Percentiles rank a stretch among this genome's conserved stretches.
These are phyloP conservation scores for Ochotona princeps DNA, from an alignment of 2,113 vertebrate species.

Conservation along the genomic window DNA sequence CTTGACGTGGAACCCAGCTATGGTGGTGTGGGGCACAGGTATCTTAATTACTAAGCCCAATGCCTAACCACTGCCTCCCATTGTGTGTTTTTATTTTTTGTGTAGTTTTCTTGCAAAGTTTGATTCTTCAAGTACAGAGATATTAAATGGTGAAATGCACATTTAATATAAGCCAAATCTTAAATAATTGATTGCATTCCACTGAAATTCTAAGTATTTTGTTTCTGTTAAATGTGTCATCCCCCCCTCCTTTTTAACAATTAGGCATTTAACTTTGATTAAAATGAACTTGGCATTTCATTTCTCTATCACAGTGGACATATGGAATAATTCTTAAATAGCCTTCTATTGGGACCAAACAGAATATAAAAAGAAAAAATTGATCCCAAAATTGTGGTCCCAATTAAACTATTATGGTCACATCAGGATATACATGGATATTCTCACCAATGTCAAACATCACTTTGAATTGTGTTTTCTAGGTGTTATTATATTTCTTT, in stretches of 20 bases:
- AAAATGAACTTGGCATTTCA: conserved; percentile 62
- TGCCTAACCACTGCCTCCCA: background rate
- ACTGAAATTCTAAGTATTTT: conserved; percentile 68
- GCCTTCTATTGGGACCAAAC: background rate
- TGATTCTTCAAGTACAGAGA: conserved; percentile 63
- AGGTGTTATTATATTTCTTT: conserved; percentile 1
- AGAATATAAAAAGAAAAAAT: conserved; percentile 32
- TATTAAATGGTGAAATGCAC: conserved; percentile 58
- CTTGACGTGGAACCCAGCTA: too few species aligned
- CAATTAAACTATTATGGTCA: background rate
- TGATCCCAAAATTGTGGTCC: background rate
- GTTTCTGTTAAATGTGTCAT: conserved; percentile 60
- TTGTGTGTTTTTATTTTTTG: conserved; percentile 45
- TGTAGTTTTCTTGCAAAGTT: background rate
- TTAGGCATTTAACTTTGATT: conserved; percentile 38
- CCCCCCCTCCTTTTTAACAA: conserved; percentile 4
- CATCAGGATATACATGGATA: background rate
- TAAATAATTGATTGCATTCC: conserved; percentile 72
- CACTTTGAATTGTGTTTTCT: background rate
- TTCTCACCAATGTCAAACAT: background rate
- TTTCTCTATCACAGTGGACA: background rate
- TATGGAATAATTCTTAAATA: conserved; percentile 36
- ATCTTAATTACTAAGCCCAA: too few species aligned
- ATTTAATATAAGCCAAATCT: conserved; percentile 70
- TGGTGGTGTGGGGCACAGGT: too few species aligned